phyloP scores from a whole-genome alignment of 2,113 vertebrate genomes.

The Lipophrys pholis region DNA sequence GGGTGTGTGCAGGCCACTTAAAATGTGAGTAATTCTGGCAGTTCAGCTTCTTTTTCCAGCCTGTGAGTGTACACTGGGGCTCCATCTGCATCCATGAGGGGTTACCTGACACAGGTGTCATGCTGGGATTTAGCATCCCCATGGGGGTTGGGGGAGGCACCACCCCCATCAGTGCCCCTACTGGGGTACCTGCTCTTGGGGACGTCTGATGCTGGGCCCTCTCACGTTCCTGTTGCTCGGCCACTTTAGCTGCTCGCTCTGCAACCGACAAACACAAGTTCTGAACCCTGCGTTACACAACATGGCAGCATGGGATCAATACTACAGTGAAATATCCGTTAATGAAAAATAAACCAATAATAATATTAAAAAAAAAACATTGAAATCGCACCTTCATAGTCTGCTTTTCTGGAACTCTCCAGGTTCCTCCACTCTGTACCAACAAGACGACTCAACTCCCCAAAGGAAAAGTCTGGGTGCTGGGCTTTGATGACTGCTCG shows the following conservation, averaged over 20 bases:
- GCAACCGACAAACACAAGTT: constrained; percentile 63
- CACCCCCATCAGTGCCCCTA: constrained; percentile 97
- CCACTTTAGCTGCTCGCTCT: constrained; percentile 99
- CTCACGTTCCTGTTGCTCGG: constrained; percentile 99
- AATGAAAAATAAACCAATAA: too few species aligned
- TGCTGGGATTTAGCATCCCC: constrained; percentile 98
- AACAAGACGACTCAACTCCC: constrained; percentile 97
- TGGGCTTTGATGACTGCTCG: constrained; percentile 98
- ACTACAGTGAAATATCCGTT: too few species aligned
- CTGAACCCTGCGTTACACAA: neutral
- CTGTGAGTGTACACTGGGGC: constrained; percentile 59
- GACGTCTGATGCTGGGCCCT: constrained; percentile 92
- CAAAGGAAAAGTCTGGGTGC: constrained; percentile 98
- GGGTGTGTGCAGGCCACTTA: constrained; percentile 10
- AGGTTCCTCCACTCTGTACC: constrained; percentile 99
- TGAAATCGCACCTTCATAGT: constrained; percentile 92
- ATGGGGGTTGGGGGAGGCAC: constrained; percentile 97
- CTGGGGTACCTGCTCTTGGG: constrained; percentile 98
- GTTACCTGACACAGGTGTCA: constrained; percentile 98
- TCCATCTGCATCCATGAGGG: constrained; percentile 80
- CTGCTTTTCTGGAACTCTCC: constrained; percentile 95
- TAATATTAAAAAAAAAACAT: neutral
- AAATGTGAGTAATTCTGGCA: constrained; percentile 61
- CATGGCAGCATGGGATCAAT: neutral
- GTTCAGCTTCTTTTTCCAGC: constrained; percentile 80